Evolutionary conservation across 2,113 vertebrate genomes (phyloP).

Genomic region (Excalfactoria chinensis): DNA sequence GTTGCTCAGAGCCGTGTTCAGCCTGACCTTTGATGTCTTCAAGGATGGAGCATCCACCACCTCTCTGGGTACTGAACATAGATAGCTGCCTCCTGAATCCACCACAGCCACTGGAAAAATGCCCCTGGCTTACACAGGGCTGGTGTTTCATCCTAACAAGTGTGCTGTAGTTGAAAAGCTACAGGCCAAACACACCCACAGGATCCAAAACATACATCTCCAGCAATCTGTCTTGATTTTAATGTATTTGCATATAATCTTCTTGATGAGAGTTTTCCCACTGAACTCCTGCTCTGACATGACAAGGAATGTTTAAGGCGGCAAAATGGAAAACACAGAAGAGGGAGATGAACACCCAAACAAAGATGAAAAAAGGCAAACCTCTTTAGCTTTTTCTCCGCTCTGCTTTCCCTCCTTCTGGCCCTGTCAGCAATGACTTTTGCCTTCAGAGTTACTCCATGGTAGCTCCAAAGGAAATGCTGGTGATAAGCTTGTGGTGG

Average conservation of each 20-base stretch:
- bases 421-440: background rate
- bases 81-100: background rate
- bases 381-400: background rate
- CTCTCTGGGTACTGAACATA: rapidly evolving
- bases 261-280: background rate
- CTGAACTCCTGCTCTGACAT: conserved; percentile 20
- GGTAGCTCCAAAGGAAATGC: background rate
- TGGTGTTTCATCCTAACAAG: background rate
- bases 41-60: no score
- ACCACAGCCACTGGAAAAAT: background rate
- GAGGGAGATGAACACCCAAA: background rate
- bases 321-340: background rate
- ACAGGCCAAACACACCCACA: background rate
- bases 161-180: background rate
- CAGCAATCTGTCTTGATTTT: background rate
- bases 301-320: background rate
- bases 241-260: conserved; percentile 26
- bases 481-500: background rate
- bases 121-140: background rate
- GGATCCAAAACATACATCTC: background rate
- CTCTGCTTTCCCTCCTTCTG: background rate
- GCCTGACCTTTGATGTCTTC: no score
- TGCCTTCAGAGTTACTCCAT: background rate
- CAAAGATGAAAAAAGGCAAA: background rate
- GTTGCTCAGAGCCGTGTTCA: no score